Conservation (phyloP, 37 sponge, comb jelly and placozoan genomes). For the Spongilla lacustris region DNA sequence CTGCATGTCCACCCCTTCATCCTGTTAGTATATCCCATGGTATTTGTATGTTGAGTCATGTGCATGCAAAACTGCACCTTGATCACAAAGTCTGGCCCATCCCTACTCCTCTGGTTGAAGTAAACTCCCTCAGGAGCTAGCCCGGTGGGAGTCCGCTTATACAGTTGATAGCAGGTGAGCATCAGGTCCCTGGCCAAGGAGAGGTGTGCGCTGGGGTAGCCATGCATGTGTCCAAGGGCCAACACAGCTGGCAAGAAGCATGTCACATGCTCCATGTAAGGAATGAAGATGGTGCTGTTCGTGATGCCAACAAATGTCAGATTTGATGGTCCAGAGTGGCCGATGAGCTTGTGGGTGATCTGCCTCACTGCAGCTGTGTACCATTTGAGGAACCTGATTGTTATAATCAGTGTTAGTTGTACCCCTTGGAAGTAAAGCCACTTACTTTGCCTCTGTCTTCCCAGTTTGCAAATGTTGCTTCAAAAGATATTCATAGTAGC, state of each 20-base stretch:
- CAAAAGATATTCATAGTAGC: constrained; percentile 96
- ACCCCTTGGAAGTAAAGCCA: neutral
- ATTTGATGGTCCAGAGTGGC: constrained; percentile 63
- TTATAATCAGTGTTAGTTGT: neutral
- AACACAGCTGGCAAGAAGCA: constrained; percentile 91
- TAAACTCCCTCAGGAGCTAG: constrained; percentile 86
- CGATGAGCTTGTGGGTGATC: constrained; percentile 44
- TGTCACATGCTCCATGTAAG: constrained; percentile 61
- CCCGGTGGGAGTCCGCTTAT: constrained; percentile 67
- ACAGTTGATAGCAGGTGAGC: constrained; percentile 89
- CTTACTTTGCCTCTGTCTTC: constrained; percentile 80
- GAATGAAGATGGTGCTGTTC: neutral
- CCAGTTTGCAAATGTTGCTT: constrained; percentile 92
- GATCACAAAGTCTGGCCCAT: constrained; percentile 7
- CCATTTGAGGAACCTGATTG: constrained; percentile 59
- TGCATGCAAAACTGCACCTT: constrained; percentile 1
- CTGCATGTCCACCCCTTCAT: constrained; percentile 56
- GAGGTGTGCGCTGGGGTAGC: constrained; percentile 53
- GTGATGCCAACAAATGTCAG: constrained; percentile 70
- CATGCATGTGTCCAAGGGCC: constrained; percentile 79
- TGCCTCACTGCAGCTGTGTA: constrained; percentile 54
- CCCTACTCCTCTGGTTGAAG: constrained; percentile 61
- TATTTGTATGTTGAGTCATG: neutral
- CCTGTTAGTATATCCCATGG: neutral
- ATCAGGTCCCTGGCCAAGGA: constrained; percentile 69